phyloP scores from a whole-genome alignment of 2,888 invertebrate species.

The Tiliacea citrago region DNA sequence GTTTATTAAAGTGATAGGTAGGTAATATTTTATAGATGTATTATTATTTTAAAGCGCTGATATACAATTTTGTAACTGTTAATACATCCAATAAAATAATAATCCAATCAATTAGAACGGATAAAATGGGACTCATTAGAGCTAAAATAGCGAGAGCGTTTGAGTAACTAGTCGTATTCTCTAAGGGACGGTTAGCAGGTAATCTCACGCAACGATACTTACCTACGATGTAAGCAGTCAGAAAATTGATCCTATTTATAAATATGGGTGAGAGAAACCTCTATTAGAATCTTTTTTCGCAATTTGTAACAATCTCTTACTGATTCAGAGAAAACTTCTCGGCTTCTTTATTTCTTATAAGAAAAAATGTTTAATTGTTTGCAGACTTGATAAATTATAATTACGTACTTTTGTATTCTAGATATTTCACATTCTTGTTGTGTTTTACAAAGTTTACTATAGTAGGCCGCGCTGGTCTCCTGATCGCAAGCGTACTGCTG shows the following conservation, averaged over 20 bases:
- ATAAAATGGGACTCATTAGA: slow-evolving; percentile 50
- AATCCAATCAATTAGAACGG: slow-evolving; percentile 40
- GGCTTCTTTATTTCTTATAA: not conserved
- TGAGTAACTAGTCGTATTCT: slow-evolving; percentile 56
- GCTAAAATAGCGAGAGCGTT: slow-evolving; percentile 35
- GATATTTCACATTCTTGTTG: not conserved
- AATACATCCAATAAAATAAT: slow-evolving; percentile 9
- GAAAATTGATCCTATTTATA: slow-evolving; percentile 39
- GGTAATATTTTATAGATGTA: too few species aligned
- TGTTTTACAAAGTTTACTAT: too few species aligned
- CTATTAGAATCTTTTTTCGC: not conserved
- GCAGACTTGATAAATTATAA: not conserved
- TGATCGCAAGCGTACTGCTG: too few species aligned
- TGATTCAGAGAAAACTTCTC: not conserved
- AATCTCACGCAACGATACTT: slow-evolving; percentile 26
- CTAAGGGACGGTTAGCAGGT: slow-evolving; percentile 42
- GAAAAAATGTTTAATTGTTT: not conserved
- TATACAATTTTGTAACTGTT: too few species aligned
- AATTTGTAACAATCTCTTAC: not conserved
- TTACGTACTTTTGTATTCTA: not conserved
- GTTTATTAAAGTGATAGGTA: too few species aligned
- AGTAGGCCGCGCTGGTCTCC: not conserved
- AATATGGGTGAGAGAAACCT: not conserved
- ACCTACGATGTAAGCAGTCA: slow-evolving; percentile 19
- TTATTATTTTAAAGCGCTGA: too few species aligned